phyloP scores from a whole-genome alignment of 2,797 vertebrate genomes.

The Taenioides sp. region DNA sequence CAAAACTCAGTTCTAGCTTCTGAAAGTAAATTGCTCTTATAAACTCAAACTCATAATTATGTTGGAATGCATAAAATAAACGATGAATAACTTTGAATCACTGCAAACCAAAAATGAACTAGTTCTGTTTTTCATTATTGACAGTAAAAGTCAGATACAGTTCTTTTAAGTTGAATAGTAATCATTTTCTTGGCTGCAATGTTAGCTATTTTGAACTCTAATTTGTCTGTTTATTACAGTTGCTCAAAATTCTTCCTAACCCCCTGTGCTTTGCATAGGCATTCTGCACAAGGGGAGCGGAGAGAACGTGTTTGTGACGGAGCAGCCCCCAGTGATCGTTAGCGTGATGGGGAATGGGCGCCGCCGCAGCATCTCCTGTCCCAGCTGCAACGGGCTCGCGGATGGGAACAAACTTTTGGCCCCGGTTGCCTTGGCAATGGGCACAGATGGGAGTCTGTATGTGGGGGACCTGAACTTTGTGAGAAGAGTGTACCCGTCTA shows the following conservation, averaged over 20 bases:
- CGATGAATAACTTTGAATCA: too few relatives aligned
- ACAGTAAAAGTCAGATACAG: too few relatives aligned
- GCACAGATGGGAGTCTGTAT: conserved; percentile 94
- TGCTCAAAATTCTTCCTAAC: not conserved
- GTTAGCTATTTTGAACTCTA: not conserved
- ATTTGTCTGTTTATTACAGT: not conserved
- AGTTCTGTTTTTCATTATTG: too few relatives aligned
- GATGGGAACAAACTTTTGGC: conserved; percentile 98
- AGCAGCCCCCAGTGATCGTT: conserved; percentile 95
- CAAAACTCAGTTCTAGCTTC: too few relatives aligned
- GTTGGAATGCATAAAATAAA: too few relatives aligned
- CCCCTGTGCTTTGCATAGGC: conserved; percentile 70
- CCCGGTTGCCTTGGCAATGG: conserved; percentile 93
- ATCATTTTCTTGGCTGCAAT: conserved; percentile 2
- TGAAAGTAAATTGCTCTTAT: too few relatives aligned
- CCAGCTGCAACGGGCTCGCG: conserved; percentile 96
- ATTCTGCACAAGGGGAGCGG: conserved; percentile 98
- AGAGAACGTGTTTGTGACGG: conserved; percentile 95
- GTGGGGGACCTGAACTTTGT: conserved; percentile 98
- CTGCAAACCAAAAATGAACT: too few relatives aligned
- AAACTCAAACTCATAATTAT: too few relatives aligned
- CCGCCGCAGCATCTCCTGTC: conserved; percentile 95
- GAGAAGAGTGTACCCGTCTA: conserved; percentile 92
- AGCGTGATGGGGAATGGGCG: conserved; percentile 98
- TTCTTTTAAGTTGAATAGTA: not conserved